phyloP scores from a whole-genome alignment of 2,888 invertebrate genomes.

The Polydrusus pterygomalis region DNA sequence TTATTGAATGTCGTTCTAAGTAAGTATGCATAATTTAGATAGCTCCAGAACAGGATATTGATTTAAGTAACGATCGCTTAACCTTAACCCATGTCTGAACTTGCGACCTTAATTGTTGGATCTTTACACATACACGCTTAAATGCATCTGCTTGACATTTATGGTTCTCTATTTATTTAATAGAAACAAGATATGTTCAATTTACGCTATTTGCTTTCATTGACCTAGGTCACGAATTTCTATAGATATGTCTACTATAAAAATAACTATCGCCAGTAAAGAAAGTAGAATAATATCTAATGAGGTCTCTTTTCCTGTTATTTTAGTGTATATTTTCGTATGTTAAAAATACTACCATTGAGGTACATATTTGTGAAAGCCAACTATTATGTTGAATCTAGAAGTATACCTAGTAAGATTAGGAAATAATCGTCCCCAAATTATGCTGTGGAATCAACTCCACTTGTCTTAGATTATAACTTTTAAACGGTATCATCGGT shows the following conservation, averaged over 20 bases:
- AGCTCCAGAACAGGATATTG: slow-evolving; percentile 3
- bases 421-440: too few relatives aligned
- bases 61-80: not conserved
- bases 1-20: too few relatives aligned
- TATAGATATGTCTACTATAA: slow-evolving; percentile 5
- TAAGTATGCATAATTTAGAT: not conserved
- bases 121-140: slow-evolving; percentile 1
- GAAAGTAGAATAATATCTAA: slow-evolving; percentile 24
- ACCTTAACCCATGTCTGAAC: slow-evolving; percentile 18
- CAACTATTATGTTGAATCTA: not conserved
- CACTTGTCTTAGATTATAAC: too few relatives aligned
- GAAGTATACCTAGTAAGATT: not conserved
- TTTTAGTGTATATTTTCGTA: slow-evolving; percentile 19
- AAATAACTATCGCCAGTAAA: not conserved
- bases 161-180: slow-evolving; percentile 24
- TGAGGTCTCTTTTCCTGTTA: slow-evolving; percentile 31
- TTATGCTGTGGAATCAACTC: too few relatives aligned
- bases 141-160: slow-evolving; percentile 16
- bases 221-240: slow-evolving; percentile 15
- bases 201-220: slow-evolving; percentile 26
- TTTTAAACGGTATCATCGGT: too few relatives aligned
- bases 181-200: not conserved
- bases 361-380: not conserved
- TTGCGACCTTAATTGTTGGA: slow-evolving; percentile 25
- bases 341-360: not conserved